These are phyloP conservation scores for Hermaeophaga mercurialis DNA, from an alignment of 2,888 invertebrate species.

Conservation along the genomic window DNA sequence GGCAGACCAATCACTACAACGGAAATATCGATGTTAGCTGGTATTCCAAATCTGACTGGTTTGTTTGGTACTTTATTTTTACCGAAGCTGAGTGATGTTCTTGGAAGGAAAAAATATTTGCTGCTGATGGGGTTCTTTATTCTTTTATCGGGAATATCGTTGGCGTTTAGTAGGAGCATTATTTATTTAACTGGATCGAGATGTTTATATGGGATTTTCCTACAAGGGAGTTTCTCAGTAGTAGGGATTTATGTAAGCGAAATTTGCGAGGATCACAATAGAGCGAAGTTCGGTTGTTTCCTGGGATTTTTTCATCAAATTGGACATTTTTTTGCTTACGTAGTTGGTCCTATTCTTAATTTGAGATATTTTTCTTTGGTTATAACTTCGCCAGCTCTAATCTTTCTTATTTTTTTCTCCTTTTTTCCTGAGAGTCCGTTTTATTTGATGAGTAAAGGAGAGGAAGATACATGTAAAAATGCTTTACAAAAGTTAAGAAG, in stretches of 20 bases:
- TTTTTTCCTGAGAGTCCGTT: conserved; percentile 22
- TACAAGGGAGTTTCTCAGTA: background rate
- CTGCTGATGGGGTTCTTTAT: conserved; percentile 67
- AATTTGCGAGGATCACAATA: conserved; percentile 28
- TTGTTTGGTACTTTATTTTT: conserved; percentile 31
- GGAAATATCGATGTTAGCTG: conserved; percentile 37
- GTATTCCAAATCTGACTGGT: conserved; percentile 30
- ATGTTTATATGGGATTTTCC: background rate
- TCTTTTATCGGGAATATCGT: conserved; percentile 55
- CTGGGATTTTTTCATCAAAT: conserved; percentile 8
- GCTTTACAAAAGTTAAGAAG: conserved; percentile 15
- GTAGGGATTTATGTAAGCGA: conserved; percentile 21
- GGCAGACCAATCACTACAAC: conserved; percentile 23
- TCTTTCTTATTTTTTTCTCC: background rate
- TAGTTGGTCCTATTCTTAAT: conserved; percentile 15
- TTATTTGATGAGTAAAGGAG: conserved; percentile 2
- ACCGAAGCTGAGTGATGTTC: conserved; percentile 24
- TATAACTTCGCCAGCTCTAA: background rate
- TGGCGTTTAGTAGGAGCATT: conserved; percentile 30
- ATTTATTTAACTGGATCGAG: background rate
- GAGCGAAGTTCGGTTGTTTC: conserved; percentile 25
- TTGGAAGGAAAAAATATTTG: conserved; percentile 71
- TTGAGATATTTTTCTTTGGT: conserved; percentile 18
- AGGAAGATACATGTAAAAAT: background rate
- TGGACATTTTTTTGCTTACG: conserved; percentile 19